Percentiles rank a stretch among this genome's conserved stretches.
Evolutionary conservation across 2,113 vertebrate species (phyloP).

Genomic region (Mola mola): DNA sequence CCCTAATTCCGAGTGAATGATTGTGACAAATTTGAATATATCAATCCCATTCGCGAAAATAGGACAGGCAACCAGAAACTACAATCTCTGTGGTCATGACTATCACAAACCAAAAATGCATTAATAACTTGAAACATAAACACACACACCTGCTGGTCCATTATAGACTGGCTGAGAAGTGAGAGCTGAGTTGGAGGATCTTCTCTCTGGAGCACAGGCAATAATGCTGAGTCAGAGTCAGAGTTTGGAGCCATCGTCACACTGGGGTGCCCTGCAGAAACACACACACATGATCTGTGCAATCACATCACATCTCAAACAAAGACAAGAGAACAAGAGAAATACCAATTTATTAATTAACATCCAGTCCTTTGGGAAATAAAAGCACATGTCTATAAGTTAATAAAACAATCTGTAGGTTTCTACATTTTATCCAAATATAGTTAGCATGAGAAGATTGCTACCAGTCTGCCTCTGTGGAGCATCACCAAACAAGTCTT

Average conservation of each 20-base stretch:
- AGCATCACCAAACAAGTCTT: conserved; percentile 85
- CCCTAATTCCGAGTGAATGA: too few species aligned
- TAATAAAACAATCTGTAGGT: background rate
- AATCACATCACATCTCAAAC: background rate
- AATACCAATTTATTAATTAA: background rate
- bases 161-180: conserved; percentile 81
- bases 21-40: too few species aligned
- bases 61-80: too few species aligned
- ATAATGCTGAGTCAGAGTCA: conserved; percentile 77
- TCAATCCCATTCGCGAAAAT: too few species aligned
- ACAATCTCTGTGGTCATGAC: too few species aligned
- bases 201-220: conserved; percentile 79
- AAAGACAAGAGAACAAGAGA: too few species aligned
- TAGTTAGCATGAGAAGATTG: background rate
- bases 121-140: conserved; percentile 16
- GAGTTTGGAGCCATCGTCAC: conserved; percentile 89
- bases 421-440: background rate
- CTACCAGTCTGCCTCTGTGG: conserved; percentile 89
- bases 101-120: background rate
- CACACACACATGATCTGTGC: conserved; percentile 7
- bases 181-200: conserved; percentile 83
- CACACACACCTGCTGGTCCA: conserved; percentile 82
- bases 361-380: background rate
- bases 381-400: background rate
- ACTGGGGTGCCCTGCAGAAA: conserved; percentile 87